phyloP scores from a whole-genome alignment of 2,113 vertebrate genomes.

The Podilymbus podiceps region DNA sequence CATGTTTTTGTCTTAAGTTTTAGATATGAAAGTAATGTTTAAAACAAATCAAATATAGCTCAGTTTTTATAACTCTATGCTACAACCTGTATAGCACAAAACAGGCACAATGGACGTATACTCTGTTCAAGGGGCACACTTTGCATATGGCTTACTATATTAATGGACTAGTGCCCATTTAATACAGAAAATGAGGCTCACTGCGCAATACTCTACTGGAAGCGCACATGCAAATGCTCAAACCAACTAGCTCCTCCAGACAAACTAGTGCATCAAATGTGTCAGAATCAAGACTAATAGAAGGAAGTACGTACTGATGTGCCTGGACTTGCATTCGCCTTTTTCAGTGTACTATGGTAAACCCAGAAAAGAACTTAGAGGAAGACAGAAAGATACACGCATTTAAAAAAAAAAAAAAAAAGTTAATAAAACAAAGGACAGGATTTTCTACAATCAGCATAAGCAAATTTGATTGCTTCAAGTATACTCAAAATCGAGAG shows the following conservation, averaged over 20 bases:
- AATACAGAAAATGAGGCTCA: neutral
- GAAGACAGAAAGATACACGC: neutral
- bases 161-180: neutral
- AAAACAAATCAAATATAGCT: neutral
- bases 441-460: neutral
- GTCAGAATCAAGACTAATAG: slow-evolving; percentile 2
- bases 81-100: neutral
- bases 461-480: neutral
- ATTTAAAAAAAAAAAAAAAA: neutral
- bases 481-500: neutral
- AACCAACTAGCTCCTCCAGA: slow-evolving; percentile 46
- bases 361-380: neutral
- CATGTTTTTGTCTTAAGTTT: neutral
- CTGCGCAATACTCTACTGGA: neutral
- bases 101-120: neutral
- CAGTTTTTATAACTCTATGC: neutral
- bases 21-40: neutral
- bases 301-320: neutral
- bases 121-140: neutral
- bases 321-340: slow-evolving; percentile 31
- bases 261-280: slow-evolving; percentile 25
- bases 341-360: neutral
- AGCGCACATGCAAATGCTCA: slow-evolving; percentile 24
- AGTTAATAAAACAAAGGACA: neutral
- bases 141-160: neutral